Base-by-base conservation (phyloP, 1,140 invertebrate genomes). In the Theocolax elegans region DNA sequence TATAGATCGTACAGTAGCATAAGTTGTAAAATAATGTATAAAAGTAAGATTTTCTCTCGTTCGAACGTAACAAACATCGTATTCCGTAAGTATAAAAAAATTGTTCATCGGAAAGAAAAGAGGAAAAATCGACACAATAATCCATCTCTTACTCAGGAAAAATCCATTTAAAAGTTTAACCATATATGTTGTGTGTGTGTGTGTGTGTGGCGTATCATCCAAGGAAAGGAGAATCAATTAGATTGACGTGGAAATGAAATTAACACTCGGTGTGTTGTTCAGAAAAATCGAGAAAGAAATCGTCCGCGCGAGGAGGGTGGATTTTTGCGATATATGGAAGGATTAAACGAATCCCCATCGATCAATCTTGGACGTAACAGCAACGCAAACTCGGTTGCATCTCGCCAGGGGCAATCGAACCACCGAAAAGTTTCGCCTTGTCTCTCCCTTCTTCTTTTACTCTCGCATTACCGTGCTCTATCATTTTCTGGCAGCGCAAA, bases 291-390 rank as follows among this genome's bases (percentile, higher is more conserved):
- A 66, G 54, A 25, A 25, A 27, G 38, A 3, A 35, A 7, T n/a
- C n/a, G n/a, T n/a, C n/a, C 19, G 49, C 12, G 2, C 1, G 29
- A 73, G 17, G 13, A 38, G 49, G 56, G 17, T 44, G 17, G 31
- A 56, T 66, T 56, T n/a, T 46, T 17, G 21, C 40, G 4, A 35
- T 35, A 35, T 44, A 53, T 21, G 27, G 13, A 12, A 25, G 23
- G 62, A 67, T 51, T 53, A 53, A 54, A 19, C 19, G 21, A 48
- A 62, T 62, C 49, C 49, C 35, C 59, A 68, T 67, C 62, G 51
- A 62, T 67, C 59, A 56, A 62, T 63, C 49, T 63, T 63, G 31
- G 38, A 44, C 42, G 19, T 8, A 27, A 10, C 38, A 67, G 25
- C 31, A 1, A 23, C 19, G 38, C 12, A 59, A 51, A 49, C 29